A percentile compares a stretch with the other conserved stretches of the same genome.
Conservation (phyloP, 64 coral and sea anemone genomes). For the Hydrozoanthus tunicans region DNA sequence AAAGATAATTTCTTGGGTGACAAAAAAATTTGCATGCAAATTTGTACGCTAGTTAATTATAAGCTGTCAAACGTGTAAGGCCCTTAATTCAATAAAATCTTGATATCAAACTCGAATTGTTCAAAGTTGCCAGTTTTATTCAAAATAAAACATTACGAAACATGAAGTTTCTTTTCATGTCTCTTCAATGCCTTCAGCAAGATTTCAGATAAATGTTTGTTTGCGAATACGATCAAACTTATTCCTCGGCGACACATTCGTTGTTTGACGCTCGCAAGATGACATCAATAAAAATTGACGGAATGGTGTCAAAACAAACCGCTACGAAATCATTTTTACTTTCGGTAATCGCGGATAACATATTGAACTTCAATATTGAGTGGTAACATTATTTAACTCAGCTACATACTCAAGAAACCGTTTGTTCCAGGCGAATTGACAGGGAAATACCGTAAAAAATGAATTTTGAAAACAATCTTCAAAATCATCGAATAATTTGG, state of each 20-base stretch:
- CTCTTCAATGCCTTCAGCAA: constrained; percentile 25
- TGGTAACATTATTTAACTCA: background rate
- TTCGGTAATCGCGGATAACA: constrained; percentile 36
- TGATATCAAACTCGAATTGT: constrained; percentile 72
- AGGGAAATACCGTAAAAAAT: constrained; percentile 42
- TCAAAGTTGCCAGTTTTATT: constrained; percentile 72
- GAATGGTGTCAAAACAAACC: constrained; percentile 57
- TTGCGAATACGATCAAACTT: background rate
- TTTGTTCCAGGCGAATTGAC: background rate
- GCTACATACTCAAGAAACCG: background rate
- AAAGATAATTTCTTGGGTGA: constrained; percentile 66
- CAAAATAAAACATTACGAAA: constrained; percentile 50
- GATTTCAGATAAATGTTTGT: background rate
- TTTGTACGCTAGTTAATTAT: constrained; percentile 84
- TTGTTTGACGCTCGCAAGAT: constrained; percentile 17
- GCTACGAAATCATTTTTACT: constrained; percentile 2
- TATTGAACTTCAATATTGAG: constrained; percentile 40
- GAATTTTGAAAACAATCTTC: constrained; percentile 52
- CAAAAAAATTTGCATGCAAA: constrained; percentile 82
- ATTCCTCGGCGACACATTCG: background rate
- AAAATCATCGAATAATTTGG: constrained; percentile 46
- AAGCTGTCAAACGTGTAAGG: constrained; percentile 75
- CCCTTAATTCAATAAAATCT: constrained; percentile 84
- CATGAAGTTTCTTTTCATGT: constrained; percentile 23
- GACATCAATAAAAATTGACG: constrained; percentile 57